Conservation (phyloP, 2,888 invertebrate species). For the Psylliodes chrysocephalus region DNA sequence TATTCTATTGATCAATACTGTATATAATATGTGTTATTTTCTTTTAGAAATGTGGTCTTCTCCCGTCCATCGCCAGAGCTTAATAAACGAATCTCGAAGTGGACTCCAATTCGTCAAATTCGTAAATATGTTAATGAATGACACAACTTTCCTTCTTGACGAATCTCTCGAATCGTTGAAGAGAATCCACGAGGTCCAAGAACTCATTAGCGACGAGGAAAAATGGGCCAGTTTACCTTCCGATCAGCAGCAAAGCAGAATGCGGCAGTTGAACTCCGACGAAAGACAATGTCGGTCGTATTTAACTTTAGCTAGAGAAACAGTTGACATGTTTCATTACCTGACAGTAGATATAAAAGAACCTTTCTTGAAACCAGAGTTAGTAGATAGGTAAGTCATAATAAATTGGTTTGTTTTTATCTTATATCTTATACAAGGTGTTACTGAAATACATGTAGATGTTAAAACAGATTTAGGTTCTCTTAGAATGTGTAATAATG, state of each 20-base stretch:
- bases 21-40: no score
- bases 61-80: conserved; percentile 84
- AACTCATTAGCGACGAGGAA: conserved; percentile 76
- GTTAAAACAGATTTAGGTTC: no score
- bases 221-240: conserved; percentile 75
- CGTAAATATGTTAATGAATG: conserved; percentile 98
- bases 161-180: conserved; percentile 94
- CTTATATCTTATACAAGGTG: no score
- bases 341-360: conserved; percentile 93
- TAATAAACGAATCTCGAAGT: conserved; percentile 90
- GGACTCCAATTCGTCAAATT: conserved; percentile 96
- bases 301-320: conserved; percentile 91
- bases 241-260: conserved; percentile 78
- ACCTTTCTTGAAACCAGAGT: conserved; percentile 92
- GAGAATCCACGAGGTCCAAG: conserved; percentile 89
- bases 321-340: conserved; percentile 98
- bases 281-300: conserved; percentile 91
- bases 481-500: no score
- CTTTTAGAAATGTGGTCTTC: conserved; percentile 86
- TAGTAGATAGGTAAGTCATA: conserved; percentile 77
- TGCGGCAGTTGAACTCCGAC: conserved; percentile 83
- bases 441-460: no score
- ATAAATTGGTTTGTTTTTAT: no score
- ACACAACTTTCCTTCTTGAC: conserved; percentile 95
- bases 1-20: no score